Evolutionary conservation across 2,888 invertebrate genomes (phyloP).

Genomic region (Andricus curvator): DNA sequence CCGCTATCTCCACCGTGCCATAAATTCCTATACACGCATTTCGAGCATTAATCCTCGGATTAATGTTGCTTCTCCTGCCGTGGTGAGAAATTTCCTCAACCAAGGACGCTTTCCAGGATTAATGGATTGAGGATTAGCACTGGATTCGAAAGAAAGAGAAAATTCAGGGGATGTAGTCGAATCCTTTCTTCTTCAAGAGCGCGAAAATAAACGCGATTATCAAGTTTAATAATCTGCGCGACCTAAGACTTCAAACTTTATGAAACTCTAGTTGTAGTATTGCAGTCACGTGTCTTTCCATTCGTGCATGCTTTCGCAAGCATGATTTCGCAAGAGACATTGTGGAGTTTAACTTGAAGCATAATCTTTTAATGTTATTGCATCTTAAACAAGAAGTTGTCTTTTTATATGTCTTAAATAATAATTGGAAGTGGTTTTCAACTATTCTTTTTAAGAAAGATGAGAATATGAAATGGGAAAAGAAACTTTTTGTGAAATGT

Average conservation of each 20-base stretch:
- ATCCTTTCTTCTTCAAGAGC: conserved; percentile 5
- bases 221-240: conserved; percentile 30
- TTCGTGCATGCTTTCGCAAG: conserved; percentile 7
- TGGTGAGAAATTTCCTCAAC: conserved; percentile 39
- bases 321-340: neutral
- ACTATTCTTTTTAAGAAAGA: too few species aligned
- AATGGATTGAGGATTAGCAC: conserved; percentile 59
- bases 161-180: conserved; percentile 43
- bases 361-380: conserved; percentile 5
- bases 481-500: too few species aligned
- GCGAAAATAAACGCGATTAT: conserved; percentile 36
- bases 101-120: conserved; percentile 47
- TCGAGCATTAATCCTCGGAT: conserved; percentile 42
- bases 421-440: too few species aligned
- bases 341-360: neutral
- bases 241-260: neutral
- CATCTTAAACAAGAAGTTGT: too few species aligned
- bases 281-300: neutral
- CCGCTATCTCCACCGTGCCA: conserved; percentile 40
- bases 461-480: too few species aligned
- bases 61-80: conserved; percentile 35
- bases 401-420: neutral
- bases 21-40: conserved; percentile 46
- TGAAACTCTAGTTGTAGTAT: conserved; percentile 18
- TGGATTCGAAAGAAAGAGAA: conserved; percentile 49